Evolutionary conservation across 1,140 invertebrate species (phyloP).

Genomic region (Mercenaria mercenaria): DNA sequence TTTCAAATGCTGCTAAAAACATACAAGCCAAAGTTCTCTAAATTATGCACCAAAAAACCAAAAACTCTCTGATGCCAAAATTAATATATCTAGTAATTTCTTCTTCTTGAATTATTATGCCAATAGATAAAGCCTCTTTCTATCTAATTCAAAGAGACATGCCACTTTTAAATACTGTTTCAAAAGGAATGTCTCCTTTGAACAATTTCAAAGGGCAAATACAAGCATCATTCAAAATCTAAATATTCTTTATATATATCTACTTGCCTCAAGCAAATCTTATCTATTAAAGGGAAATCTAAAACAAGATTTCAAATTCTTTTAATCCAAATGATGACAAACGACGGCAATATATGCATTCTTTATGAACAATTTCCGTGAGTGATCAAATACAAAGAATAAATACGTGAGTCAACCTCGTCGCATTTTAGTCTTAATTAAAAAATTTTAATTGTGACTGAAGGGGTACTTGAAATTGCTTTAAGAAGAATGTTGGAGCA

Average conservation of each 20-base stretch:
- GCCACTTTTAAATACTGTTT: conserved; percentile 36
- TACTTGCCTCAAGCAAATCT: conserved; percentile 15
- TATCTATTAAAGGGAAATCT: background rate
- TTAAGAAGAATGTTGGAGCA: background rate
- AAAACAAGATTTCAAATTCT: background rate
- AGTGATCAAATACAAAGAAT: conserved; percentile 43
- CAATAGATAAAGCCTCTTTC: conserved; percentile 1
- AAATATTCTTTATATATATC: background rate
- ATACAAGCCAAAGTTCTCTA: too few relatives aligned
- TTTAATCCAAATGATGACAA: conserved; percentile 52
- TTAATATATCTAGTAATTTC: background rate
- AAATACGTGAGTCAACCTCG: conserved; percentile 50
- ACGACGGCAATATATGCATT: conserved; percentile 19
- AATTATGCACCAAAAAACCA: background rate
- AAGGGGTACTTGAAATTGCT: conserved; percentile 25
- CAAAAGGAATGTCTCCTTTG: conserved; percentile 44
- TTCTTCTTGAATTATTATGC: background rate
- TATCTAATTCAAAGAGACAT: conserved; percentile 33
- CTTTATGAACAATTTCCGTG: conserved; percentile 4
- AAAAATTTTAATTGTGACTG: conserved; percentile 50
- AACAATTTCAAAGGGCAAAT: background rate
- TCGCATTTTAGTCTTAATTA: conserved; percentile 53
- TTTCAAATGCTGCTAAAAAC: too few relatives aligned
- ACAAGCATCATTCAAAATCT: conserved; percentile 36
- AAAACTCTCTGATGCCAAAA: background rate